Percentiles rank a stretch among this genome's conserved stretches.
These are phyloP conservation scores for Drosophila testacea DNA, from an alignment of 2,888 invertebrate species.

Conservation along the genomic window DNA sequence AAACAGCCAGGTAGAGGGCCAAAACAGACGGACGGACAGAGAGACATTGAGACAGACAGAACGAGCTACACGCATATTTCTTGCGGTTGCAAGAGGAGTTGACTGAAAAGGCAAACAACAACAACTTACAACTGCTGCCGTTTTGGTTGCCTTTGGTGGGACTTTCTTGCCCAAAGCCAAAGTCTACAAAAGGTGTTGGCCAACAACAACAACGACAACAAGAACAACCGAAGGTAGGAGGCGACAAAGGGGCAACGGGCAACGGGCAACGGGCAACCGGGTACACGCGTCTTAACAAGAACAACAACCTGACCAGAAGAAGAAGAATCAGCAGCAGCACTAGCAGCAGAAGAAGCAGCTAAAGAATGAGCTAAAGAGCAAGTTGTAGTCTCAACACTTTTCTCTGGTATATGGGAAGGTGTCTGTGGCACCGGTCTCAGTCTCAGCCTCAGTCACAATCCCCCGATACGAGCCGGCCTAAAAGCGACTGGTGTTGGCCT, in stretches of 20 bases:
- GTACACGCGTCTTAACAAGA: constrained; percentile 59
- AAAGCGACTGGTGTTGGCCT: constrained; percentile 45
- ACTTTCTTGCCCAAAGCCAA: constrained; percentile 72
- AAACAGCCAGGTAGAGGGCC: constrained; percentile 31
- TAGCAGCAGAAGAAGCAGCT: background rate
- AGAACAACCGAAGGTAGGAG: no score
- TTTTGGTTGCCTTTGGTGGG: constrained; percentile 51
- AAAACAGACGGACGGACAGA: constrained; percentile 23
- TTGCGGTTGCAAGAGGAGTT: constrained; percentile 54
- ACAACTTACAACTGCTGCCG: constrained; percentile 77
- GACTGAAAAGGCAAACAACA: constrained; percentile 30
- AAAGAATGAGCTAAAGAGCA: constrained; percentile 30
- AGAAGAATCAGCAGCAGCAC: constrained; percentile 5
- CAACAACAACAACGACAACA: constrained; percentile 48
- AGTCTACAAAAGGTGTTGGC: constrained; percentile 78
- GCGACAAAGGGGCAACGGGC: constrained; percentile 45
- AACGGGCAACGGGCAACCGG: constrained; percentile 51
- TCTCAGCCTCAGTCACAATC: constrained; percentile 10
- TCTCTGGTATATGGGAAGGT: constrained; percentile 39
- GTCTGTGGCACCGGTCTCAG: constrained; percentile 41
- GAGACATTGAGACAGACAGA: background rate
- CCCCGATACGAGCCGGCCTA: constrained; percentile 21
- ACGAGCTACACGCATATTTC: constrained; percentile 66
- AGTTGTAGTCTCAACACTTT: constrained; percentile 45
- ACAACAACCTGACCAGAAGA: constrained; percentile 20